These are phyloP conservation scores for Hestina assimilis DNA, from an alignment of 1,140 invertebrate genomes.

Conservation along the genomic window DNA sequence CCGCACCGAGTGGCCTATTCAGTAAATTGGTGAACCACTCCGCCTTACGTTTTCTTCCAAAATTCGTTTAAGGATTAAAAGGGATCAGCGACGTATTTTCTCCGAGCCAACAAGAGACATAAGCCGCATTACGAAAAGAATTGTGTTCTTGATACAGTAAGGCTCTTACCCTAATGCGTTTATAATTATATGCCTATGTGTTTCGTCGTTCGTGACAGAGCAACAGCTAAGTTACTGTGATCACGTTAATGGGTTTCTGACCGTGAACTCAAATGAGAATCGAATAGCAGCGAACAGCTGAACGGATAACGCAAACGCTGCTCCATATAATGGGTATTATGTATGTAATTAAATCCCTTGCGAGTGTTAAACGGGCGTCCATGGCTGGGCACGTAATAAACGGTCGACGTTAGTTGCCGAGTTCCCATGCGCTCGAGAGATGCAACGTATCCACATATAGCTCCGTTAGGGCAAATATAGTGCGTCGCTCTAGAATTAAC, in stretches of 20 bases:
- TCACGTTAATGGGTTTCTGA: conserved; percentile 53
- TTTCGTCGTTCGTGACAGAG: conserved; percentile 49
- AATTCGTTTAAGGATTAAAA: conserved; percentile 63
- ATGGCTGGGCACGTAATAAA: conserved; percentile 41
- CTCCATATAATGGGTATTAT: conserved; percentile 38
- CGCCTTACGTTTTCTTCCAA: conserved; percentile 34
- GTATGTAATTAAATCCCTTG: conserved; percentile 59
- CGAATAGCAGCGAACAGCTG: conserved; percentile 43
- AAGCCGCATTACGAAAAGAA: conserved; percentile 54
- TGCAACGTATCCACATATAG: conserved; percentile 46
- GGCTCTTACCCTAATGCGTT: conserved; percentile 64
- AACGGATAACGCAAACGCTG: conserved; percentile 37
- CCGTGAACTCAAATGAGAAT: conserved; percentile 55
- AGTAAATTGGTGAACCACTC: conserved; percentile 38
- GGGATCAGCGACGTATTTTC: conserved; percentile 35
- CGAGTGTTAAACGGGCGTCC: conserved; percentile 48
- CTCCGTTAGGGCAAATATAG: conserved; percentile 69
- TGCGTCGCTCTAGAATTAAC: conserved; percentile 59
- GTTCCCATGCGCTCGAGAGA: conserved; percentile 64
- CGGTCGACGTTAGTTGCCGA: conserved; percentile 31
- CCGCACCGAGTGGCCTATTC: conserved; percentile 43
- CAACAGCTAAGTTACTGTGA: conserved; percentile 35
- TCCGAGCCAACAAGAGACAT: conserved; percentile 24
- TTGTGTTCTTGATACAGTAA: conserved; percentile 49
- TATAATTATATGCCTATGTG: conserved; percentile 63